These are phyloP conservation scores for Brachystomella parvula DNA, from an alignment of 1,140 invertebrate genomes.

Conservation along the genomic window DNA sequence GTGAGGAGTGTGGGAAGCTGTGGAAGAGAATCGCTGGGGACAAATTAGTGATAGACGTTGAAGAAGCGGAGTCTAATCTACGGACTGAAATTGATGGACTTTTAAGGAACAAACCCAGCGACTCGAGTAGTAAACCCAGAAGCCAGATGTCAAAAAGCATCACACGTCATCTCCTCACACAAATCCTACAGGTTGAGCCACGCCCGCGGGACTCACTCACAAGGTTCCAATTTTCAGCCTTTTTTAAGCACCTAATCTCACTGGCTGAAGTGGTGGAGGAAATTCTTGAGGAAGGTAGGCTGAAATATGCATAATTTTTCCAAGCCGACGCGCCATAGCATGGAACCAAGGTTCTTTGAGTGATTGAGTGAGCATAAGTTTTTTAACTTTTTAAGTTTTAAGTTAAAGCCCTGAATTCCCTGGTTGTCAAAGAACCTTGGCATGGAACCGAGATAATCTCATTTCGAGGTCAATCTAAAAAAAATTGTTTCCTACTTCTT, in stretches of 20 bases:
- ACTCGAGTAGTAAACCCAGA: not conserved
- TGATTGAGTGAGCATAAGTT: too few relatives aligned
- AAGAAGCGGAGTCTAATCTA: constrained; percentile 23
- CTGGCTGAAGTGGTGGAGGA: too few relatives aligned
- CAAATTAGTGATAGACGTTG: constrained; percentile 15
- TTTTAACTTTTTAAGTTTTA: too few relatives aligned
- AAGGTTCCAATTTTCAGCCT: constrained; percentile 22
- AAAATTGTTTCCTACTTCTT: not conserved
- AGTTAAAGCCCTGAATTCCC: too few relatives aligned
- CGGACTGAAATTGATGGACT: constrained; percentile 16
- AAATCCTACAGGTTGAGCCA: constrained; percentile 24
- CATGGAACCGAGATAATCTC: constrained; percentile 20
- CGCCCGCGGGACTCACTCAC: constrained; percentile 14
- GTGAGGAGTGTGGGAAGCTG: constrained; percentile 10
- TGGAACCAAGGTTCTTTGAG: too few relatives aligned
- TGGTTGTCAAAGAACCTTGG: too few relatives aligned
- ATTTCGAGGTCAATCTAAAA: not conserved
- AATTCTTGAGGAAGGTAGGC: too few relatives aligned
- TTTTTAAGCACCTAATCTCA: constrained; percentile 11
- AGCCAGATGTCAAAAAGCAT: constrained; percentile 18
- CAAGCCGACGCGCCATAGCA: constrained; percentile 14
- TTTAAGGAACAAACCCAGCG: constrained; percentile 9
- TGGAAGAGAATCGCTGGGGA: constrained; percentile 20
- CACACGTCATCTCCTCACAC: constrained; percentile 17
- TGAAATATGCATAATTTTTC: constrained; percentile 18